phyloP scores from a whole-genome alignment of 2,888 invertebrate species.

The Argyresthia albistria region DNA sequence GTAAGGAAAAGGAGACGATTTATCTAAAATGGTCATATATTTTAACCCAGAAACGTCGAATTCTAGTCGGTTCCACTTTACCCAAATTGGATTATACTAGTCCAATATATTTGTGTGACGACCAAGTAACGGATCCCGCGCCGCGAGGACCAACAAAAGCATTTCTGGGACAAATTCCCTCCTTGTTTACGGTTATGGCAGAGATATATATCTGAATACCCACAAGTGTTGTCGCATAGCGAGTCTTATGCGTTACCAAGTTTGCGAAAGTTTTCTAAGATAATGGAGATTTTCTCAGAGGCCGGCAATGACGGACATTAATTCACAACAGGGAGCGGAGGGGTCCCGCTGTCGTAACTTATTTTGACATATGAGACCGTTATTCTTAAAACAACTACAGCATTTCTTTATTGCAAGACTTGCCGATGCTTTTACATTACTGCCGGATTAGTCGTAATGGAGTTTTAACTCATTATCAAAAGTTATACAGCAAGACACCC shows the following conservation, averaged over 20 bases:
- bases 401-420: background rate
- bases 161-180: constrained; percentile 47
- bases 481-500: too few relatives aligned
- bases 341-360: background rate
- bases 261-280: constrained; percentile 26
- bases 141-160: constrained; percentile 45
- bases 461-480: too few relatives aligned
- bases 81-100: constrained; percentile 64
- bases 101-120: constrained; percentile 57
- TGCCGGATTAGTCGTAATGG: background rate
- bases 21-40: constrained; percentile 67
- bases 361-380: background rate
- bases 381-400: background rate
- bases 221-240: constrained; percentile 26
- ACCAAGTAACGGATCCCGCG: constrained; percentile 44
- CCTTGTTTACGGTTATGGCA: constrained; percentile 55
- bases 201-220: constrained; percentile 39
- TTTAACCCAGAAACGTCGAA: constrained; percentile 55
- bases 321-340: constrained; percentile 12
- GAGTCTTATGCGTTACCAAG: constrained; percentile 29
- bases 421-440: background rate
- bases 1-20: constrained; percentile 51
- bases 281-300: constrained; percentile 32
- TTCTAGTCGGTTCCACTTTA: constrained; percentile 59
- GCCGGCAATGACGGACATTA: constrained; percentile 15